phyloP scores from a whole-genome alignment of 2,888 invertebrate species.

The Nebria brevicollis region DNA sequence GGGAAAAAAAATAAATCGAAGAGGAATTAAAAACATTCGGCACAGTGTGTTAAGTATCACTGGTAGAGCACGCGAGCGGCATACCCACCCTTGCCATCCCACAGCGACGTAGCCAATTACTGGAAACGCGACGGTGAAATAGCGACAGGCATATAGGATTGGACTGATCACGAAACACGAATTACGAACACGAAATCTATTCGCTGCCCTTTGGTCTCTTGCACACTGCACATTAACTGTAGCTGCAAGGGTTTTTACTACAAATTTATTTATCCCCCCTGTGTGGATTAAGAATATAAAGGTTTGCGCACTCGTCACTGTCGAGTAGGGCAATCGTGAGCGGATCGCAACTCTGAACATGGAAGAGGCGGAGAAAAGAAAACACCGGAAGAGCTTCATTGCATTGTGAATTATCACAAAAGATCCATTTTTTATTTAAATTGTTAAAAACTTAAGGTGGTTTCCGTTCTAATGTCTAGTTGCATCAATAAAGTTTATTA shows the following conservation, averaged over 20 bases:
- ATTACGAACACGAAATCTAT: constrained; percentile 29
- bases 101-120: constrained; percentile 9
- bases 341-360: not conserved
- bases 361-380: not conserved
- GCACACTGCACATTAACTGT: constrained; percentile 8
- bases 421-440: not conserved
- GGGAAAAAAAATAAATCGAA: not conserved
- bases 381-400: not conserved
- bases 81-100: not conserved
- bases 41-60: not conserved
- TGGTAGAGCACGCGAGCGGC: not conserved
- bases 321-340: not conserved
- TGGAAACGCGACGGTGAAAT: constrained; percentile 21
- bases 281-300: not conserved
- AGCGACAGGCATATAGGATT: constrained; percentile 9
- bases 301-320: not conserved
- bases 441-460: not conserved
- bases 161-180: constrained; percentile 26
- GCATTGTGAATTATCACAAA: not conserved
- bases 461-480: too few relatives aligned
- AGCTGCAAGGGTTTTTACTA: not conserved
- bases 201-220: constrained; percentile 24
- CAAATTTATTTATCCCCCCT: not conserved
- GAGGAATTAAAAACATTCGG: not conserved
- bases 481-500: too few relatives aligned